Base-by-base conservation (phyloP, 1,140 invertebrate species). In the Nixonia krombeini region DNA sequence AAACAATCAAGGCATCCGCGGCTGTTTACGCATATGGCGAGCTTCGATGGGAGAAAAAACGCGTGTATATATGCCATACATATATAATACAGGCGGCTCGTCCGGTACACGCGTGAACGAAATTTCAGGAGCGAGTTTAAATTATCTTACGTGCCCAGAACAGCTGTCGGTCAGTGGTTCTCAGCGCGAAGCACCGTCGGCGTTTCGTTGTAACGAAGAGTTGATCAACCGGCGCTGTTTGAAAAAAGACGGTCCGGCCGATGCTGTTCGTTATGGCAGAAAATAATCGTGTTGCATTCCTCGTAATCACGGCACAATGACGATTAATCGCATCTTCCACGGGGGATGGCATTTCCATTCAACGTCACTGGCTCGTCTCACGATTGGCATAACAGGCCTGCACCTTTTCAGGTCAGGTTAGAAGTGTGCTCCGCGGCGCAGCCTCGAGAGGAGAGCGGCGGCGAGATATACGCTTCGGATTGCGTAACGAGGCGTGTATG, bases 81-180 rank as follows among this genome's bases (percentile, higher is more conserved):
- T 58, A 53, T 52, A 62, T 18, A 65, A 61, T 64, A 62, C 51
- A 52, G 61, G 58, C 58, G 56, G 18, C 38, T 53, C 55, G 42
- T 73, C 46, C 33, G 45, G 61, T 68, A 50, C 63, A 65, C 65
- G 69, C 68, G 68, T 61, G 55, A 74, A 51, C 72, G 38, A 65
- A 65, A 70, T 73, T 65, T 62, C 38, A 67, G 68, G 13, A 69
- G 44, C 33, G 61, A 70, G 71, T 63, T 61, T 57, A 64, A 67
- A 55, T 71, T 68, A 67, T 73, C 62, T 61, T 64, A 68, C 56
- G 61, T 53, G 68, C 52, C 23, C 23, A 28, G 29, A 63, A 63
- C 72, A 70, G 72, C 72, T 73, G 72, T 63, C 68, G 44, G 41
- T 12, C 72, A 68, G 72, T 2, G 68, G 57, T 57, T 65, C 72